Conservation (phyloP, 2,888 invertebrate species). For the Scaptomyza tumidula region DNA sequence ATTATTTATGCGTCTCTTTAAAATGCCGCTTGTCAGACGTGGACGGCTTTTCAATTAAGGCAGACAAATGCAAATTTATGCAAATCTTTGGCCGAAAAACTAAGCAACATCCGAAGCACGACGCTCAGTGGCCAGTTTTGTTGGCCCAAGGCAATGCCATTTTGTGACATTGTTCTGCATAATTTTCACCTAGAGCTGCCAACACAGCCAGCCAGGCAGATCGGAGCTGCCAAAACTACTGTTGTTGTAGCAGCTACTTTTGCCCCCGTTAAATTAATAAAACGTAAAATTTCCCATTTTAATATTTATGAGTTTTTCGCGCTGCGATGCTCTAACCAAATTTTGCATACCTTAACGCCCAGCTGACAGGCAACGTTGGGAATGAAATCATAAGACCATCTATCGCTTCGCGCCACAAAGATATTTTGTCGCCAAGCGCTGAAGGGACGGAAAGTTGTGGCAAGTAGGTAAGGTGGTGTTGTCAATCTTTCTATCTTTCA, state of each 20-base stretch:
- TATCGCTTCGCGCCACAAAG: constrained; percentile 22
- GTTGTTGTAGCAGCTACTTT: constrained; percentile 53
- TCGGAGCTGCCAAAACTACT: constrained; percentile 65
- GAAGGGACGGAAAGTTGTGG: background rate
- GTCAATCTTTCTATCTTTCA: constrained; percentile 24
- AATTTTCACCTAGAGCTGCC: constrained; percentile 61
- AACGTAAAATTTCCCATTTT: constrained; percentile 81
- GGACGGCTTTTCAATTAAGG: constrained; percentile 73
- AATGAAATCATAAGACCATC: constrained; percentile 37
- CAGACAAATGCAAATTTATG: constrained; percentile 75
- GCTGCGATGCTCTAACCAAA: constrained; percentile 24
- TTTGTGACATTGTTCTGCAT: constrained; percentile 69
- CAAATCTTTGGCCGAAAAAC: constrained; percentile 76
- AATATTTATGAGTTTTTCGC: constrained; percentile 78
- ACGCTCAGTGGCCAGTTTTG: constrained; percentile 30
- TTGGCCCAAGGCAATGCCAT: constrained; percentile 49
- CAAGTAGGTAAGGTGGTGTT: background rate
- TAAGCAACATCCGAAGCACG: constrained; percentile 67
- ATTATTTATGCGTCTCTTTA: constrained; percentile 78
- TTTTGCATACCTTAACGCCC: constrained; percentile 35
- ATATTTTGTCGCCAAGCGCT: constrained; percentile 32
- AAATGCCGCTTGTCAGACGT: constrained; percentile 68
- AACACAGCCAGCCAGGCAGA: constrained; percentile 12
- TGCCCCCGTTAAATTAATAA: constrained; percentile 78
- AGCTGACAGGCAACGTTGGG: background rate